Evolutionary conservation across 2,888 invertebrate species (phyloP), one percentile per base, ranked within the genome.

Genomic region (Allygus modestus): DNA sequence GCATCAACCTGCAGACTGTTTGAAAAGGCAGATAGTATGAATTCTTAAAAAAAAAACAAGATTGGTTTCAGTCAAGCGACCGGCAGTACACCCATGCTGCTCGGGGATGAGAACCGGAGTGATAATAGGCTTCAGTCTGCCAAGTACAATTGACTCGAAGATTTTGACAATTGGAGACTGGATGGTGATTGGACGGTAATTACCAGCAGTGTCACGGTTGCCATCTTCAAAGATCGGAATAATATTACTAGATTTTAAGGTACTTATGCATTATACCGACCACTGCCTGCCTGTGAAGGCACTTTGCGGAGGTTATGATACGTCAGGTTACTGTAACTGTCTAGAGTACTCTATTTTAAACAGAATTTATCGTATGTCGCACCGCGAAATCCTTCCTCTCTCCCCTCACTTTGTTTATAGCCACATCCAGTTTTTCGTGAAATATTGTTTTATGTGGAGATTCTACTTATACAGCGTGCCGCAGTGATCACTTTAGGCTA

Each of bases 161-260:
- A 54, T 54, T 15, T 54, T 54, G 17, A 54, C 54, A 15, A 54
- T 20, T 54, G 54, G 54, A 5, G 54, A 54, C 54, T 54, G 54
- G 17, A 54, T 54, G 2, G 54, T 54, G 5, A 54, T 54, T 4
- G 54, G 20, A 12, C 12, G 54, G 20, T 54, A 54, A 12, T 54
- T 54, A 9, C 17, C 17, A 20, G 54, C 54, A 54, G 17, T 4
- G 12, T 54, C 20, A 54, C 54, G 54, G 20, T 9, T 54, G 54
- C 54, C 17, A 17, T 54, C 54, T 15, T 54, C 12, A 12, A 54
- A 54, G 20, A 54, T 54, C 2, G 54, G 54, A 5, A 54, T 12
- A 4, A 20, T 12, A 54, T 54, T 7, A 20, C 54, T 54, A 9
- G 54, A 9, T 15, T 54, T 54, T 9, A 54, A n/a, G n/a, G n/a